phyloP scores from a whole-genome alignment of 2,888 invertebrate species.

The Netelia melanura region DNA sequence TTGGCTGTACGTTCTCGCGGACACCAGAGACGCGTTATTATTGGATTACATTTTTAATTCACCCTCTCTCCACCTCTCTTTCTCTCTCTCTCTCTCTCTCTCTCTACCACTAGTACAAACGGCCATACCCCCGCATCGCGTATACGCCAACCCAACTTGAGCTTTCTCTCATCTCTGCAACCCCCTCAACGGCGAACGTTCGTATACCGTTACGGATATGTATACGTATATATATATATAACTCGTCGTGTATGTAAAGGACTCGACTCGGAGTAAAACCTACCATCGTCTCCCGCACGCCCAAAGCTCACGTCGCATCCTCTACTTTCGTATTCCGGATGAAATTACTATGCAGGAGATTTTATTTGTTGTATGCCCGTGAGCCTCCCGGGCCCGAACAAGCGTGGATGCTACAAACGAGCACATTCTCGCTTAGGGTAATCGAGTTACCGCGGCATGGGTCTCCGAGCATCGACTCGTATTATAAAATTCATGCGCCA shows the following conservation, averaged over 20 bases:
- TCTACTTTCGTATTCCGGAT: conserved; percentile 84
- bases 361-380: conserved; percentile 83
- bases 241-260: conserved; percentile 56
- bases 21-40: conserved; percentile 84
- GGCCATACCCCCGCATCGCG: conserved; percentile 63
- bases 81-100: not conserved
- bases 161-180: conserved; percentile 67
- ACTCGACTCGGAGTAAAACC: conserved; percentile 62
- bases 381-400: conserved; percentile 69
- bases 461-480: conserved; percentile 75
- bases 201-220: conserved; percentile 63
- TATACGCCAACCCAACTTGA: conserved; percentile 64
- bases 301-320: conserved; percentile 79
- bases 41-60: conserved; percentile 85
- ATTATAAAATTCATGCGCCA: conserved; percentile 33
- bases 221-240: conserved; percentile 67
- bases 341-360: conserved; percentile 84
- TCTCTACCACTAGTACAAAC: conserved; percentile 45
- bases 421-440: conserved; percentile 84
- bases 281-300: conserved; percentile 62
- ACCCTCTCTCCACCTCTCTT: conserved; percentile 78
- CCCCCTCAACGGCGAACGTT: conserved; percentile 71
- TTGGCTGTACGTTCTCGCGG: conserved; percentile 72
- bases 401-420: conserved; percentile 82
- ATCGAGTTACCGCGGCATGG: conserved; percentile 81